phyloP scores from a whole-genome alignment of 2,888 invertebrate species.

The Alloscopus bannaensis region DNA sequence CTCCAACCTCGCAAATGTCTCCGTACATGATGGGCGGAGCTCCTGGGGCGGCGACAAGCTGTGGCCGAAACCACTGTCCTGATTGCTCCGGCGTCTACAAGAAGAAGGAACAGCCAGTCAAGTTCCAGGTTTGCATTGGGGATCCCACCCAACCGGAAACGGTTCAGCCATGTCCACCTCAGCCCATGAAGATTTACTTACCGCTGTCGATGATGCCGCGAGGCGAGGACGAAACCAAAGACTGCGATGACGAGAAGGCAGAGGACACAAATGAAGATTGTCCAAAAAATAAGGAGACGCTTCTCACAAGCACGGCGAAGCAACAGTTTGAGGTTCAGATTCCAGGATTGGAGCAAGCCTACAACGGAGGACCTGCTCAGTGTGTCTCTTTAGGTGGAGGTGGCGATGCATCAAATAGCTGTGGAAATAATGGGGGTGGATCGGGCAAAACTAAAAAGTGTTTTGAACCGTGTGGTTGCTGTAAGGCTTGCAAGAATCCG shows the following conservation, averaged over 20 bases:
- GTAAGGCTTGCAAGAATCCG: slow-evolving; percentile 50
- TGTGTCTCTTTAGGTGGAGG: not conserved
- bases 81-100: slow-evolving; percentile 51
- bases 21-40: slow-evolving; percentile 28
- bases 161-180: slow-evolving; percentile 42
- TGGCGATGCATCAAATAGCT: not conserved
- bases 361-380: slow-evolving; percentile 7
- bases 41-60: slow-evolving; percentile 36
- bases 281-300: not conserved
- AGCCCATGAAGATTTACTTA: slow-evolving; percentile 41
- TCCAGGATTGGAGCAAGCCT: slow-evolving; percentile 35
- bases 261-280: slow-evolving; percentile 1
- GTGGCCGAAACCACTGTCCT: slow-evolving; percentile 41
- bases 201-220: slow-evolving; percentile 40
- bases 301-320: slow-evolving; percentile 28
- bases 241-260: slow-evolving; percentile 23
- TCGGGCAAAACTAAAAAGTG: not conserved
- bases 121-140: slow-evolving; percentile 57
- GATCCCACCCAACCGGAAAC: slow-evolving; percentile 37
- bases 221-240: too few relatives aligned
- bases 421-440: not conserved
- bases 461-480: slow-evolving; percentile 53
- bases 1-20: slow-evolving; percentile 12
- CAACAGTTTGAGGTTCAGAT: slow-evolving; percentile 45
- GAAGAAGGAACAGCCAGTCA: slow-evolving; percentile 38